These are phyloP conservation scores for Ophraella communa DNA, from an alignment of 2,888 invertebrate species.

Conservation along the genomic window DNA sequence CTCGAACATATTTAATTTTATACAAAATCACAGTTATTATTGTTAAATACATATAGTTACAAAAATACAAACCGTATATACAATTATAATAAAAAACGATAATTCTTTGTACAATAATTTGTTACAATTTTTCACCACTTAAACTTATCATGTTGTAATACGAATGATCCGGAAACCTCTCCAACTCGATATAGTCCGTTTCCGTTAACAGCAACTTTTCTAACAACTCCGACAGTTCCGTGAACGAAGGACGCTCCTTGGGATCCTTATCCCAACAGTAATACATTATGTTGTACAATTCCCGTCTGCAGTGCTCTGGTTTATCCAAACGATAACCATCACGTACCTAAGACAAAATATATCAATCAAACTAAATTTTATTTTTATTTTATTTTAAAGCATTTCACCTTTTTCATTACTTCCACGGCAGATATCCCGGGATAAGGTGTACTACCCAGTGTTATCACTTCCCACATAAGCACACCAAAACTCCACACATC, in stretches of 20 bases:
- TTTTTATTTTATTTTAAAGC: too few species aligned
- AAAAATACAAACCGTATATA: constrained; percentile 1
- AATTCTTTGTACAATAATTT: not conserved
- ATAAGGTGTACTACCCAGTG: constrained; percentile 93
- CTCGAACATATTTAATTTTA: not conserved
- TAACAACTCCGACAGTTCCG: constrained; percentile 79
- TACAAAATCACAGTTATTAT: not conserved
- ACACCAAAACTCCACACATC: constrained; percentile 97
- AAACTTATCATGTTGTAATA: constrained; percentile 87
- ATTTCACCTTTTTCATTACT: constrained; percentile 82
- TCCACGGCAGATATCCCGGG: constrained; percentile 91
- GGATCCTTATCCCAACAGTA: constrained; percentile 93
- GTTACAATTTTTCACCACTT: constrained; percentile 77
- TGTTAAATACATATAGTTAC: not conserved
- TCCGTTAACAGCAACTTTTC: constrained; percentile 87
- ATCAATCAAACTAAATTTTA: too few species aligned
- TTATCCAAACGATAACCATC: constrained; percentile 91
- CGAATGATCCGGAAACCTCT: constrained; percentile 90
- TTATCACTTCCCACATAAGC: constrained; percentile 94
- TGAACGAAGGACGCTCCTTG: constrained; percentile 82
- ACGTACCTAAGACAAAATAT: constrained; percentile 70
- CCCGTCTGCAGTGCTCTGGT: constrained; percentile 91
- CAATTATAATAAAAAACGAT: not conserved
- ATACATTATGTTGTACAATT: constrained; percentile 93
- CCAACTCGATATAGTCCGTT: constrained; percentile 92